These are phyloP conservation scores for Formica aserva DNA, from an alignment of 2,888 invertebrate species.

Conservation along the genomic window DNA sequence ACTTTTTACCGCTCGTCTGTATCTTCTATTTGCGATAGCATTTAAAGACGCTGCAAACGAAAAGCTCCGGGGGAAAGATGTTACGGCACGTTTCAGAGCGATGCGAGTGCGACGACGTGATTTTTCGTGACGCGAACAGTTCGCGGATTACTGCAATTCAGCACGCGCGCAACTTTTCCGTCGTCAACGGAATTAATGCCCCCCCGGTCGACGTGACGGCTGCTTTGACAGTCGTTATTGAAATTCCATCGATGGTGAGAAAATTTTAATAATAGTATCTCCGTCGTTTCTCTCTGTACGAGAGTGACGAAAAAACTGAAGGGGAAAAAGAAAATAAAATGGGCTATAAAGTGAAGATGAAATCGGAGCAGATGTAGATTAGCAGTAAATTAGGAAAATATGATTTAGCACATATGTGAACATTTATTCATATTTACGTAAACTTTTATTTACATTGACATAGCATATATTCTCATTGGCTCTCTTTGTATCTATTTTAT, in stretches of 20 bases:
- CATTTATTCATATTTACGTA: background rate
- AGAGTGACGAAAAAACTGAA: background rate
- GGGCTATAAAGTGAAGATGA: background rate
- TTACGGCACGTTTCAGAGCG: constrained; percentile 23
- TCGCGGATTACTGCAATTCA: constrained; percentile 44
- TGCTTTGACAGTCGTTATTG: constrained; percentile 71
- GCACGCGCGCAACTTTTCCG: constrained; percentile 52
- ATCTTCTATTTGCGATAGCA: constrained; percentile 10
- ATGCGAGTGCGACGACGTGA: constrained; percentile 29
- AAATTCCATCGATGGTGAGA: constrained; percentile 70
- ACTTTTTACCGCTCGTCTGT: background rate
- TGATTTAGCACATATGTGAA: background rate
- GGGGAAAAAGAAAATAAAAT: background rate
- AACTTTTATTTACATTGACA: background rate
- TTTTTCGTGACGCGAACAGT: constrained; percentile 42
- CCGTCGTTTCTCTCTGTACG: constrained; percentile 10
- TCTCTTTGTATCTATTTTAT: background rate
- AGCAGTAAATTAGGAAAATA: background rate
- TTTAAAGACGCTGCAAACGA: background rate
- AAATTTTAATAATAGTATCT: constrained; percentile 63
- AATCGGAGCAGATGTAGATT: background rate
- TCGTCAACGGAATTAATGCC: constrained; percentile 63
- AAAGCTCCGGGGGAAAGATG: background rate
- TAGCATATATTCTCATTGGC: background rate
- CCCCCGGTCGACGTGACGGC: constrained; percentile 44